These are phyloP conservation scores for Sinopyrophorus schimmeli DNA, from an alignment of 2,888 invertebrate genomes.

Conservation along the genomic window DNA sequence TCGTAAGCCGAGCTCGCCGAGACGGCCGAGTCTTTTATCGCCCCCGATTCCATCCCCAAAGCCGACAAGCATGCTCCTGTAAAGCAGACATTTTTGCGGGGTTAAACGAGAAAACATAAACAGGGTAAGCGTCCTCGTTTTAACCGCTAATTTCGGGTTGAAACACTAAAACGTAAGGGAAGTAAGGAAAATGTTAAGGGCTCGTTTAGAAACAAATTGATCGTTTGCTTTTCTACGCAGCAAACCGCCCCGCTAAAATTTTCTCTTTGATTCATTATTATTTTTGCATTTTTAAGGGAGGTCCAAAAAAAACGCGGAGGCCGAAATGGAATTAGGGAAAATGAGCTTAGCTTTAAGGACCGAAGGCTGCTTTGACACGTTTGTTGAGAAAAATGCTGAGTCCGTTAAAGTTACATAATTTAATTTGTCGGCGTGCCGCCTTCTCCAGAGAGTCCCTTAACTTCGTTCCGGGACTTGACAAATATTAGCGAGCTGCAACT, in stretches of 20 bases:
- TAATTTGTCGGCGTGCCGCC: slow-evolving; percentile 21
- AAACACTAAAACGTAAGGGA: too few species aligned
- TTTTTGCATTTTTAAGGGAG: too few species aligned
- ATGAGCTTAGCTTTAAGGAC: slow-evolving; percentile 19
- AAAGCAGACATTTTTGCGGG: too few species aligned
- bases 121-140: too few species aligned
- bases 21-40: slow-evolving; percentile 76
- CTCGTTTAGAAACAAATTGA: too few species aligned
- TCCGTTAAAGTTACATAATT: slow-evolving; percentile 24
- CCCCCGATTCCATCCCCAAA: slow-evolving; percentile 81
- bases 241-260: too few species aligned
- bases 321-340: too few species aligned
- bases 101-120: slow-evolving; percentile 34
- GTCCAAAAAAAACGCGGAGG: too few species aligned
- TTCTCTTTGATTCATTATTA: too few species aligned
- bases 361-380: slow-evolving; percentile 18
- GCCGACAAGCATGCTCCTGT: slow-evolving; percentile 71
- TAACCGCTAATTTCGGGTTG: too few species aligned
- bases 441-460: slow-evolving; percentile 18
- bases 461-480: slow-evolving; percentile 25
- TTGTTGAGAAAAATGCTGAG: slow-evolving; percentile 21
- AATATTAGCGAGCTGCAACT: slow-evolving; percentile 28
- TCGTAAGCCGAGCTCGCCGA: slow-evolving; percentile 83
- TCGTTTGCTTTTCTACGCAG: too few species aligned
- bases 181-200: too few species aligned